Conservation (phyloP, 2,888 invertebrate genomes). For the Danaus chrysippus region DNA sequence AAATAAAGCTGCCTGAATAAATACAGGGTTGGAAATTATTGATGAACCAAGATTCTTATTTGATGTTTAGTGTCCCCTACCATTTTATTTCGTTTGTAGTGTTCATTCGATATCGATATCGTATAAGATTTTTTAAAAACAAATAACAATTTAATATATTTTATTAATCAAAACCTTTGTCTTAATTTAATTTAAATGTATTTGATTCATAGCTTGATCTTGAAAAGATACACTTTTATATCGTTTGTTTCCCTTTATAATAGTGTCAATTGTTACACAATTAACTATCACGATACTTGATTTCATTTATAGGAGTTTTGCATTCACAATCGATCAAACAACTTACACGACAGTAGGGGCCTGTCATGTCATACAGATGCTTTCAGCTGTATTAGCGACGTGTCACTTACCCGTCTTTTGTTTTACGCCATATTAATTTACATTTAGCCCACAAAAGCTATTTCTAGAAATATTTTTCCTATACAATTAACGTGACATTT, state of each 20-base stretch:
- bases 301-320: background rate
- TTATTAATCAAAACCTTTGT: too few species aligned
- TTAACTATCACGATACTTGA: too few species aligned
- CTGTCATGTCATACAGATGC: conserved; percentile 2
- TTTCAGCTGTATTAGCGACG: conserved; percentile 6
- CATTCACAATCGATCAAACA: background rate
- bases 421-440: conserved; percentile 4
- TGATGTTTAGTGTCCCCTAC: background rate
- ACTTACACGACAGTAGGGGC: background rate
- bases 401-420: conserved; percentile 7
- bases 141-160: too few species aligned
- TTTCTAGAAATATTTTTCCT: background rate
- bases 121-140: too few species aligned
- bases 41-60: conserved; percentile 3
- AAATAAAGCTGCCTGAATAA: background rate
- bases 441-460: conserved; percentile 1
- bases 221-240: too few species aligned
- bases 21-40: conserved; percentile 6
- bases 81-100: background rate
- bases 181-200: too few species aligned
- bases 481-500: background rate
- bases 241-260: too few species aligned
- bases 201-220: too few species aligned
- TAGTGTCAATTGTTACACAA: too few species aligned
- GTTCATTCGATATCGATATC: background rate